phyloP scores from a whole-genome alignment of 1,140 invertebrate genomes.

The Psilanteris sp. region DNA sequence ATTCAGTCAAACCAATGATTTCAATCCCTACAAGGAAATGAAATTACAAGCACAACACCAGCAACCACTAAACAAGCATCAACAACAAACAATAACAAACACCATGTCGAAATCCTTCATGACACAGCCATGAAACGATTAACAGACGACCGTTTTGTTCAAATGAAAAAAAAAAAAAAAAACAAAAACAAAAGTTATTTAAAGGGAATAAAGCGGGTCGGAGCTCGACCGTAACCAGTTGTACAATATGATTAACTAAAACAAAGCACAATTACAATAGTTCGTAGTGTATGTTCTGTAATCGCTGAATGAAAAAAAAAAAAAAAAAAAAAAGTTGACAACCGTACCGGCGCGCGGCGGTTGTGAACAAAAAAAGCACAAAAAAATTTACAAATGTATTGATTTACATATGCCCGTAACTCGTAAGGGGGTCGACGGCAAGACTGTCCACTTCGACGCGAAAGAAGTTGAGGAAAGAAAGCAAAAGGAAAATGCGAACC shows the following conservation, averaged over 20 bases:
- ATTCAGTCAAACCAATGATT: slow-evolving; percentile 57
- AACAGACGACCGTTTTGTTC: slow-evolving; percentile 72
- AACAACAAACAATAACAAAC: slow-evolving; percentile 64
- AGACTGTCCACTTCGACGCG: slow-evolving; percentile 52
- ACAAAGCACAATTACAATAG: slow-evolving; percentile 78
- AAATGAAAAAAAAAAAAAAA: slow-evolving; percentile 53
- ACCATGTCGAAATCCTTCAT: slow-evolving; percentile 73
- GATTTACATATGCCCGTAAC: slow-evolving; percentile 81
- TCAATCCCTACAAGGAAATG: slow-evolving; percentile 67
- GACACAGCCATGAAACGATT: slow-evolving; percentile 73
- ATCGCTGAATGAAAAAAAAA: slow-evolving; percentile 77
- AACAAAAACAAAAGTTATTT: slow-evolving; percentile 4
- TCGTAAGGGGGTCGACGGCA: slow-evolving; percentile 77
- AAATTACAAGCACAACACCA: slow-evolving; percentile 67
- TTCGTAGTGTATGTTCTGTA: slow-evolving; percentile 81
- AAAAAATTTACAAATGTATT: slow-evolving; percentile 81
- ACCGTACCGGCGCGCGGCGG: slow-evolving; percentile 63
- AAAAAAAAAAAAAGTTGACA: slow-evolving; percentile 69
- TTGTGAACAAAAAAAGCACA: slow-evolving; percentile 70
- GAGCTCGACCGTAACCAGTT: slow-evolving; percentile 66
- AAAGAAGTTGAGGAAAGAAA: slow-evolving; percentile 30
- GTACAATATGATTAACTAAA: slow-evolving; percentile 76
- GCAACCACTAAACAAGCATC: slow-evolving; percentile 67
- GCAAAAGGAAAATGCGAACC: slow-evolving; percentile 16
- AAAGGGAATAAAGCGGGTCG: slow-evolving; percentile 25